A percentile compares a stretch with the other conserved stretches of the same genome.
Evolutionary conservation across 2,888 invertebrate genomes (phyloP).

Genomic region (Nomada ferruginata): DNA sequence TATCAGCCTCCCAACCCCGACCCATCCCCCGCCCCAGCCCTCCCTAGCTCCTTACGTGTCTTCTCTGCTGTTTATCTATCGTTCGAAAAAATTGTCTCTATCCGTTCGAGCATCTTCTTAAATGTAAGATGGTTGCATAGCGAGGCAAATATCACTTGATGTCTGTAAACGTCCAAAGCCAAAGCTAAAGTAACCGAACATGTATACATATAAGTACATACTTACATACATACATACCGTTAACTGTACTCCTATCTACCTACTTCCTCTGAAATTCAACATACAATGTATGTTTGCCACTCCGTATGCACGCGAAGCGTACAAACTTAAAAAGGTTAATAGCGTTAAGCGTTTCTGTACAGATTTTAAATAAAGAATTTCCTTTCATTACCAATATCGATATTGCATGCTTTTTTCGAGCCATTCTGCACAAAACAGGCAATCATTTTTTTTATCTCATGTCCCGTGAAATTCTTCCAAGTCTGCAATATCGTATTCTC

Average conservation of each 20-base stretch:
- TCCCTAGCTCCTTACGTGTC: too few species aligned
- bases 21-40: background rate
- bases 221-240: slow-evolving; percentile 12
- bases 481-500: too few species aligned
- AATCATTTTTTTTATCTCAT: background rate
- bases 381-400: background rate
- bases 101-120: background rate
- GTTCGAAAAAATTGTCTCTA: background rate
- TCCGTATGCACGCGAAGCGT: background rate
- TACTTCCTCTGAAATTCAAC: slow-evolving; percentile 25
- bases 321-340: background rate
- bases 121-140: background rate
- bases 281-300: slow-evolving; percentile 52
- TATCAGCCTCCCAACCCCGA: too few species aligned
- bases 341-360: background rate
- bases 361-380: background rate
- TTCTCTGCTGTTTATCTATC: background rate
- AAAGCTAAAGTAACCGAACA: slow-evolving; percentile 24
- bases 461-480: background rate
- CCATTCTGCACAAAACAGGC: background rate
- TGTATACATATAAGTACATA: background rate
- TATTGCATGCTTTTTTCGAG: background rate
- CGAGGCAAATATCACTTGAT: background rate
- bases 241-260: slow-evolving; percentile 9
- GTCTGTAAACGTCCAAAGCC: background rate